Base-by-base conservation (phyloP, 2,888 invertebrate genomes). In the Strigamia maritima region DNA sequence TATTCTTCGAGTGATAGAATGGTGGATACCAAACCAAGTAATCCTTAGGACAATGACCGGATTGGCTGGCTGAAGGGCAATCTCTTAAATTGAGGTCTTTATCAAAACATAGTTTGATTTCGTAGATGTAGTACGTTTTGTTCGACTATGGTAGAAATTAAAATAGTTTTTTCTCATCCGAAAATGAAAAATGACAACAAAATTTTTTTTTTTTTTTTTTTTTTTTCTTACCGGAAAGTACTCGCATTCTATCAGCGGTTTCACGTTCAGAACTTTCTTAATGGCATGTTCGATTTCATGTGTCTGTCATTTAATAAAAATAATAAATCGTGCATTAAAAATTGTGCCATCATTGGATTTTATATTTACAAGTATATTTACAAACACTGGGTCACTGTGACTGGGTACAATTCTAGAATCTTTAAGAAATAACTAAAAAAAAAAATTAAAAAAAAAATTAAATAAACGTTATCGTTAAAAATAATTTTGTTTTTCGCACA, bases 61-160 rank as follows among this genome's bases (percentile, higher is more conserved):
- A 7, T 22, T n/a, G n/a, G n/a, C 8, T 14, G 2, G 16, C 22
- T 10, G 19, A 49, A 2, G 49, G 79, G 19, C 93, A 94, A 84
- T 92, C 89, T 2, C 89, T 87, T 19, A 92, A 84, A 54, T 89
- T 85, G 24, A 94, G 85, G 0, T 86, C 85, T 84, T 92, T 93
- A 83, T 91, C 88, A 82, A 94, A 91, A 83, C 94, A 94, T 77
- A 94, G 89, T 24, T 92, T 88, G 79, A 94, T 90, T 85, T 94
- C 93, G 24, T 90, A 89, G 77, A 94, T 84, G 83, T 90, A 90
- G 2, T 88, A 89, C 24, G 88, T 86, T 26, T 89, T 89, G 0
- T 88, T 88, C 79, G 88, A 86, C 84, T 88, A 86, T 22, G 83
- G 85, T 76, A 24, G 6, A 16, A 75, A n/a, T n/a, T n/a, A n/a